Percentiles rank a stretch among this genome's conserved stretches.
Evolutionary conservation across 2,888 invertebrate genomes (phyloP).

Genomic region (Lamellibrachia satsuma): DNA sequence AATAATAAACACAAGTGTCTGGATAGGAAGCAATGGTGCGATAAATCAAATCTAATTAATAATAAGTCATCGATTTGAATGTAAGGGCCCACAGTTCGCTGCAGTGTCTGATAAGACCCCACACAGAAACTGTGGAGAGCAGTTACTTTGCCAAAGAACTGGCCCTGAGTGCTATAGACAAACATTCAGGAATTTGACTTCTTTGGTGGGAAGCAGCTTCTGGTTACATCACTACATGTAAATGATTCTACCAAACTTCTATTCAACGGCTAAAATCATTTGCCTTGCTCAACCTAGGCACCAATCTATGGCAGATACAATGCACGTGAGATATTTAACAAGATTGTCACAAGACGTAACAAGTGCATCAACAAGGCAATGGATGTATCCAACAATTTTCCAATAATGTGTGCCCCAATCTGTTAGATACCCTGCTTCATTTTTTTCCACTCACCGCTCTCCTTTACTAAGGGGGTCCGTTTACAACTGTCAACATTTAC

Average conservation of each 20-base stretch:
- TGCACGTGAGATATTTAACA: too few relatives aligned
- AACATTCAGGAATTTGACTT: constrained; percentile 36
- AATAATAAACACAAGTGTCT: not conserved
- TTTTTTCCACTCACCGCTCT: too few relatives aligned
- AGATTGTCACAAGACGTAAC: too few relatives aligned
- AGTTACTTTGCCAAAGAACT: constrained; percentile 36
- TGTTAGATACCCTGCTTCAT: too few relatives aligned
- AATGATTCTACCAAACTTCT: not conserved
- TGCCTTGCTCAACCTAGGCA: too few relatives aligned
- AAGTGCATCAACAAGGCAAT: too few relatives aligned
- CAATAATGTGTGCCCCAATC: too few relatives aligned
- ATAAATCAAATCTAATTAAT: not conserved
- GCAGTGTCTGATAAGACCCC: not conserved
- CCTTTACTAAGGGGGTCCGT: too few relatives aligned
- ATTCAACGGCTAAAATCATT: not conserved
- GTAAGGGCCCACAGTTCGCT: not conserved
- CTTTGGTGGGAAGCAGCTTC: not conserved
- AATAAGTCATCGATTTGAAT: not conserved
- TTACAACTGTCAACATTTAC: too few relatives aligned
- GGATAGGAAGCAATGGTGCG: not conserved
- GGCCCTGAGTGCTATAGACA: constrained; percentile 29
- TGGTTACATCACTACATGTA: not conserved
- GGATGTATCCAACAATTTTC: too few relatives aligned
- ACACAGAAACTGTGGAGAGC: not conserved
- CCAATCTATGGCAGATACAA: too few relatives aligned